These are phyloP conservation scores for Rhabdomys dilectus DNA, from an alignment of 2,113 vertebrate species.

Conservation along the genomic window DNA sequence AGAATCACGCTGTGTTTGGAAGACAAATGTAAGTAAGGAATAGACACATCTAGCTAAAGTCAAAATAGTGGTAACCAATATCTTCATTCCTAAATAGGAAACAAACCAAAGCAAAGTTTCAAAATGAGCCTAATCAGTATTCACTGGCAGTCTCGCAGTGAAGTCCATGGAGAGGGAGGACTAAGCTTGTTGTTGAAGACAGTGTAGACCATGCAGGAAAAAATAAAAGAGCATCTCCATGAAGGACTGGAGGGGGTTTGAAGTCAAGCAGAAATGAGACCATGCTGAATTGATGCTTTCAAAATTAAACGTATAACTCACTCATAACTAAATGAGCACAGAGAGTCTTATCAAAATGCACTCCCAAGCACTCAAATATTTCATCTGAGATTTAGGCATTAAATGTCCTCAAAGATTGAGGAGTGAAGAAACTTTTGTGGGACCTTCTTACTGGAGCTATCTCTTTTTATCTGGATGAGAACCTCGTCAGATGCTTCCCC, in stretches of 20 bases:
- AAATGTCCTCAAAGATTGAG: neutral
- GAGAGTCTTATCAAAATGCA: neutral
- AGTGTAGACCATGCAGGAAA: fast-evolving
- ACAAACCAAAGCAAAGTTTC: neutral
- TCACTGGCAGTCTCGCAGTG: neutral
- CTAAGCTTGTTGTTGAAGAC: neutral
- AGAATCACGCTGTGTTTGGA: neutral
- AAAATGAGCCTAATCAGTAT: neutral
- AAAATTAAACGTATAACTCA: neutral
- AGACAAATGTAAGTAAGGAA: neutral
- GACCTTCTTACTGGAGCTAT: neutral
- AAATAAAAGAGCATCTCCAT: neutral
- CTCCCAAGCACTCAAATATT: neutral
- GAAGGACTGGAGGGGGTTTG: neutral
- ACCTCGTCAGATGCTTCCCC: neutral
- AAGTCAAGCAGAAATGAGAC: neutral
- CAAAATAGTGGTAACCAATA: neutral
- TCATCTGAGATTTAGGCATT: neutral
- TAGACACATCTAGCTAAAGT: neutral
- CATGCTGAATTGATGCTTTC: neutral
- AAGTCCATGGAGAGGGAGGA: neutral
- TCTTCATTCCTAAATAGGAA: constrained; percentile 20
- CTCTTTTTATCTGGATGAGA: neutral
- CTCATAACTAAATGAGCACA: neutral
- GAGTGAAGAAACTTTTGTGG: neutral